A percentile compares a stretch with the other conserved stretches of the same genome.
phyloP scores from a whole-genome alignment of 1,140 invertebrate genomes.

The Drosophila lini region DNA sequence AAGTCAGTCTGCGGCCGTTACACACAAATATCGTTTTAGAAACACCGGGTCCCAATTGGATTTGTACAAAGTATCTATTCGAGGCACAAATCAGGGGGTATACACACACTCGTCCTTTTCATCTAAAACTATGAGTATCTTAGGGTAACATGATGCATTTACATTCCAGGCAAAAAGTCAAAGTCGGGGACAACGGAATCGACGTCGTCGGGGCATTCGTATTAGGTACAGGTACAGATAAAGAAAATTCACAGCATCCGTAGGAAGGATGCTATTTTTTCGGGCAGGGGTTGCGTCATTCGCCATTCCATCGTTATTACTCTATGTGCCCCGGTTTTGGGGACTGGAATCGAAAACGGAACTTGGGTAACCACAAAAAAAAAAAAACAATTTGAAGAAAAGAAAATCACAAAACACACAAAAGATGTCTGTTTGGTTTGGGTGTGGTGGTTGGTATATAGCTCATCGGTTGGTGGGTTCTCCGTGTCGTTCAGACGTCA shows the following conservation, averaged over 20 bases:
- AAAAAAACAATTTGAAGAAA: conserved; percentile 50
- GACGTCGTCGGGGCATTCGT: conserved; percentile 45
- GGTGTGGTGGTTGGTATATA: conserved; percentile 35
- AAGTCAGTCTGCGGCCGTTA: conserved; percentile 53
- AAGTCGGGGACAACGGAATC: conserved; percentile 44
- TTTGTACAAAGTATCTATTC: conserved; percentile 39
- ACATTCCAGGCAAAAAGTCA: conserved; percentile 74
- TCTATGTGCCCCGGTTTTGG: conserved; percentile 43
- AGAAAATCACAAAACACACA: conserved; percentile 53
- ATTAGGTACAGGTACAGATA: conserved; percentile 60
- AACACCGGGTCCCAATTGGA: conserved; percentile 30
- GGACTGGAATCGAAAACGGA: conserved; percentile 53
- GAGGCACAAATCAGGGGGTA: conserved; percentile 32
- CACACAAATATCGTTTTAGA: conserved; percentile 29
- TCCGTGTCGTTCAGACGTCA: conserved; percentile 57
- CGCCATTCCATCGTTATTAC: conserved; percentile 59
- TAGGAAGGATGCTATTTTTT: conserved; percentile 46
- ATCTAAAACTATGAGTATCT: conserved; percentile 36
- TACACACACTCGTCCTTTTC: conserved; percentile 22
- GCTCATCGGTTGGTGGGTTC: conserved; percentile 40
- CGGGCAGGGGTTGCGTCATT: conserved; percentile 56
- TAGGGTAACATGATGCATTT: conserved; percentile 62
- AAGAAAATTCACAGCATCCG: conserved; percentile 34
- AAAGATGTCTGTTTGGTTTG: conserved; percentile 43
- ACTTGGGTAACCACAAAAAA: conserved; percentile 64